Conservation (phyloP, 2,888 invertebrate species). For the Eupithecia exiguata region DNA sequence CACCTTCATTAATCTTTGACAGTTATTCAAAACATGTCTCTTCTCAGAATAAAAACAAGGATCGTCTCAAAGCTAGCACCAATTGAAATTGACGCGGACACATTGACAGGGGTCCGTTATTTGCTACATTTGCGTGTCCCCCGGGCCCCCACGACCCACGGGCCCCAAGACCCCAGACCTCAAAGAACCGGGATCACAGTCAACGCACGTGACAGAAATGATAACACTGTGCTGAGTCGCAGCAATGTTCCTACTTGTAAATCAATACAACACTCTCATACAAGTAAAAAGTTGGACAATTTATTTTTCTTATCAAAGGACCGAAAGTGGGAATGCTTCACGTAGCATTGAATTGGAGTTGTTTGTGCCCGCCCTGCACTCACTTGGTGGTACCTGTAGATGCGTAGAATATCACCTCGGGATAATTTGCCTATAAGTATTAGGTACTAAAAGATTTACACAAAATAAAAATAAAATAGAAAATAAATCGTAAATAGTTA, state of each 20-base stretch:
- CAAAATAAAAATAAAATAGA: no score
- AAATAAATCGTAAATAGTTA: not conserved
- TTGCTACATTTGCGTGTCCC: conserved; percentile 18
- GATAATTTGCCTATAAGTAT: not conserved
- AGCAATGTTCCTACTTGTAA: not conserved
- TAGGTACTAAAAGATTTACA: not conserved
- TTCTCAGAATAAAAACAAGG: not conserved
- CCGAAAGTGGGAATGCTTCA: not conserved
- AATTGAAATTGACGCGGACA: conserved; percentile 20
- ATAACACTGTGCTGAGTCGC: not conserved
- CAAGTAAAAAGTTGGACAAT: not conserved
- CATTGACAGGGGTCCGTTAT: conserved; percentile 21
- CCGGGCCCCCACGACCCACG: not conserved
- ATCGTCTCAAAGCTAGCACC: not conserved
- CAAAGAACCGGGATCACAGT: conserved; percentile 19
- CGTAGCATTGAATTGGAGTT: not conserved
- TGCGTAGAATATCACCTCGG: no score
- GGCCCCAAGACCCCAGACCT: conserved; percentile 9
- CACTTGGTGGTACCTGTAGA: no score
- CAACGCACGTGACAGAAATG: conserved; percentile 18
- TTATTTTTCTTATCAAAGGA: not conserved
- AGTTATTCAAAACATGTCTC: conserved; percentile 4
- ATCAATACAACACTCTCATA: not conserved
- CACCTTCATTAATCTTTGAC: not conserved
- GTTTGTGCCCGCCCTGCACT: not conserved